Percentiles rank a stretch among this genome's conserved stretches.
These are phyloP conservation scores for Cacatua alba DNA, from an alignment of 2,113 vertebrate genomes.

Conservation along the genomic window DNA sequence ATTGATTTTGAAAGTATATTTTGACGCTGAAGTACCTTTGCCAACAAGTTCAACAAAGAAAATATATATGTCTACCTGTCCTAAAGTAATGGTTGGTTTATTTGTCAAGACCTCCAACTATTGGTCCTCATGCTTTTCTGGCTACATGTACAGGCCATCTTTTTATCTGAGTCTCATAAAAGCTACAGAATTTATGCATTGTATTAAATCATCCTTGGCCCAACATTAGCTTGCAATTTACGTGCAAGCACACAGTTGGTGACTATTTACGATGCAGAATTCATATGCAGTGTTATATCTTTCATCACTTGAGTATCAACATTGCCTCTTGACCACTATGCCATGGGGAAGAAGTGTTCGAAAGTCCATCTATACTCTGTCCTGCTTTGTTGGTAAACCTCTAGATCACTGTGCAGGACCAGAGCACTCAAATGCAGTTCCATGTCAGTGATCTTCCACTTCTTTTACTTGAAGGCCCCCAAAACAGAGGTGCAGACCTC, in stretches of 20 bases:
- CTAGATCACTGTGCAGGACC: neutral
- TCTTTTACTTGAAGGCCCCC: neutral
- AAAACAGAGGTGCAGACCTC: neutral
- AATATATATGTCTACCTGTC: neutral
- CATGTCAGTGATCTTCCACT: neutral
- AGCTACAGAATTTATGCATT: neutral
- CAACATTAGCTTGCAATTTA: neutral
- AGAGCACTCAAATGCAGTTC: neutral
- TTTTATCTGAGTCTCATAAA: neutral
- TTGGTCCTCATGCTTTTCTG: neutral
- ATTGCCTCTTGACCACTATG: neutral
- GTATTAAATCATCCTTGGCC: neutral
- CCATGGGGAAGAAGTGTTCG: neutral
- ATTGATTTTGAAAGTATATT: neutral
- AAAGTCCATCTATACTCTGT: neutral
- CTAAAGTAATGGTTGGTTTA: neutral
- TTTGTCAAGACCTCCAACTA: neutral
- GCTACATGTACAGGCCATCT: neutral
- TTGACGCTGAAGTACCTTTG: neutral
- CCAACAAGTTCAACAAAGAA: neutral
- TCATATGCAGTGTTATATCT: neutral
- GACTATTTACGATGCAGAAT: neutral
- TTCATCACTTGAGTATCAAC: neutral
- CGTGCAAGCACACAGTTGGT: fast-evolving
- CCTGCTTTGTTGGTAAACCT: neutral